Evolutionary conservation across 2,888 invertebrate species (phyloP).

Genomic region (Antitype chi): DNA sequence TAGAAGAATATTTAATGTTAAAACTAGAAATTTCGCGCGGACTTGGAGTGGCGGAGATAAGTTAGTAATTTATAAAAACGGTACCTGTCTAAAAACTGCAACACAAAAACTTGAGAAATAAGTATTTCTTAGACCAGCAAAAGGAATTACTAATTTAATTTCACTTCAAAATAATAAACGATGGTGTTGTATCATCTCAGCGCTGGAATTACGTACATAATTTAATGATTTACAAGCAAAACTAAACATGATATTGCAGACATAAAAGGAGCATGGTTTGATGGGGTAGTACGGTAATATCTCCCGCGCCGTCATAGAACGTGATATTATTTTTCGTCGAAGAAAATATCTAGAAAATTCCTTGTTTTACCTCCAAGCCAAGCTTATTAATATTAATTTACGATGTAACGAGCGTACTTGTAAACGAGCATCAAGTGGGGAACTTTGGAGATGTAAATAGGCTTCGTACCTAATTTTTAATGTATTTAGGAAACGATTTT

Average conservation of each 20-base stretch:
- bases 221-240: conserved; percentile 17
- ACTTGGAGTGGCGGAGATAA: no score
- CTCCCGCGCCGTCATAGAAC: conserved; percentile 18
- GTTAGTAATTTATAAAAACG: no score
- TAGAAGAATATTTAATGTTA: no score
- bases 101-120: neutral
- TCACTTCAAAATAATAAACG: conserved; percentile 3
- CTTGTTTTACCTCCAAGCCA: conserved; percentile 27
- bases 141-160: neutral
- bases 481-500: neutral
- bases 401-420: neutral
- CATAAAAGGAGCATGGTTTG: conserved; percentile 15
- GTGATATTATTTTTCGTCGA: conserved; percentile 21
- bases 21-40: no score
- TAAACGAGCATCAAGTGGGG: conserved; percentile 28
- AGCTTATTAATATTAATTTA: conserved; percentile 51
- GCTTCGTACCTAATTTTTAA: conserved; percentile 22
- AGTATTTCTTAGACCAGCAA: neutral
- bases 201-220: neutral
- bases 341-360: conserved; percentile 34
- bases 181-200: neutral
- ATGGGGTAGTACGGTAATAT: conserved; percentile 20
- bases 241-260: conserved; percentile 27
- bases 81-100: no score
- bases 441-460: conserved; percentile 27